phyloP scores from a whole-genome alignment of 2,113 vertebrate genomes.

The Agapornis roseicollis region DNA sequence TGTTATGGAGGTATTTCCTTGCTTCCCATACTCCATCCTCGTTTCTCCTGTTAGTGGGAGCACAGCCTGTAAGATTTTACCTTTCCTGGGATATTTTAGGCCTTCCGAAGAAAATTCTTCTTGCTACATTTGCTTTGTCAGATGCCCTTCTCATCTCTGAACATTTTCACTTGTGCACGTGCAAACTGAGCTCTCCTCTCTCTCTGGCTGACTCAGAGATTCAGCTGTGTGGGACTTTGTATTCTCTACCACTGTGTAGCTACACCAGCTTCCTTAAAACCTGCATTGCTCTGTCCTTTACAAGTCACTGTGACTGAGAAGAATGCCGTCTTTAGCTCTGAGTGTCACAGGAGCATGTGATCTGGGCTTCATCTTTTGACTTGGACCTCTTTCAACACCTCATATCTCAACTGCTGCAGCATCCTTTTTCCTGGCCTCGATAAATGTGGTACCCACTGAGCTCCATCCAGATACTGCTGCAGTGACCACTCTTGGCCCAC shows the following conservation, averaged over 20 bases:
- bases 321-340: not conserved
- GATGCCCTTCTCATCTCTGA: not conserved
- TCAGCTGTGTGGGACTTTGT: not conserved
- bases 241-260: not conserved
- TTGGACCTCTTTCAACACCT: not conserved
- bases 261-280: not conserved
- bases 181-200: not conserved
- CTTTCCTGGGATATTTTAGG: not conserved
- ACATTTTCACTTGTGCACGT: not conserved
- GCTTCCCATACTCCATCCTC: not conserved
- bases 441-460: not conserved
- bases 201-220: not conserved
- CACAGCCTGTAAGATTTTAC: not conserved
- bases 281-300: not conserved
- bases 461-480: not conserved
- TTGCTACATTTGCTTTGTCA: not conserved
- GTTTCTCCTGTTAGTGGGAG: not conserved
- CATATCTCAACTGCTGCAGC: not conserved
- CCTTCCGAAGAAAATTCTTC: not conserved
- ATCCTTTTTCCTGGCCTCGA: not conserved
- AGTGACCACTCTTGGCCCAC: accelerated
- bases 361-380: not conserved
- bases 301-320: not conserved
- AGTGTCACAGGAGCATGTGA: not conserved
- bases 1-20: not conserved